Conservation (phyloP, 2,888 invertebrate species). For the Oscheius sp. region DNA sequence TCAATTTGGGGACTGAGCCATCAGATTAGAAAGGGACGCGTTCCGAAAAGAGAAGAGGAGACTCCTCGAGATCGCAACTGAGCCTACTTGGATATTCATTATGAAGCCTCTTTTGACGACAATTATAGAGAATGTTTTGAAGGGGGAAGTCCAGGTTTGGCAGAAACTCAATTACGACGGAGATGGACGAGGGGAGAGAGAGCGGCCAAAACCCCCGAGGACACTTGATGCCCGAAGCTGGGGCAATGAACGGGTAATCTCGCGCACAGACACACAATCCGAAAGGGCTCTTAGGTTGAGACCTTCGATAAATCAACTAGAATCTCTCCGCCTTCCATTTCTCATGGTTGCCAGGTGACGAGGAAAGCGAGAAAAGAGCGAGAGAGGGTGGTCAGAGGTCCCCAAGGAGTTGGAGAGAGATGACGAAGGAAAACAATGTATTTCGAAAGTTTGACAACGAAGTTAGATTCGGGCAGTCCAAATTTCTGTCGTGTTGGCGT, state of each 20-base stretch:
- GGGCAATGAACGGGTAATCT: conserved; percentile 24
- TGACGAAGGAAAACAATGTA: not conserved
- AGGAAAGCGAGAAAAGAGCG: not conserved
- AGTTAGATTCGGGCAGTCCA: not conserved
- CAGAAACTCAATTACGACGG: conserved; percentile 22
- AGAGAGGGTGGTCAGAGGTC: not conserved
- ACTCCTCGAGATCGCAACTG: not conserved
- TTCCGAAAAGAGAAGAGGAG: not conserved
- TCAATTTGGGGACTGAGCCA: conserved; percentile 6
- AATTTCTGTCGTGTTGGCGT: conserved; percentile 8
- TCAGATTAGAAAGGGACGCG: conserved; percentile 14
- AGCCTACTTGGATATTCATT: conserved; percentile 8
- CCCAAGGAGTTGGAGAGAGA: not conserved
- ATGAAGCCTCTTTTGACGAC: not conserved
- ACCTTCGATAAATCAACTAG: conserved; percentile 7
- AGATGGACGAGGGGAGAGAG: not conserved
- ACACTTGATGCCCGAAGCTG: conserved; percentile 17
- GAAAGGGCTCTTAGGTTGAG: not conserved
- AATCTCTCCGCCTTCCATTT: no score
- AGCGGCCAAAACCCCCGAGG: conserved; percentile 17
- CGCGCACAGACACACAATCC: conserved; percentile 18
- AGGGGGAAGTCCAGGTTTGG: conserved; percentile 1
- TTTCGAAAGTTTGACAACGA: conserved; percentile 11
- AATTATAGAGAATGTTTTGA: not conserved
- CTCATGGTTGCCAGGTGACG: not conserved